phyloP scores from a whole-genome alignment of 2,888 invertebrate genomes.

The Cephonodes hylas region DNA sequence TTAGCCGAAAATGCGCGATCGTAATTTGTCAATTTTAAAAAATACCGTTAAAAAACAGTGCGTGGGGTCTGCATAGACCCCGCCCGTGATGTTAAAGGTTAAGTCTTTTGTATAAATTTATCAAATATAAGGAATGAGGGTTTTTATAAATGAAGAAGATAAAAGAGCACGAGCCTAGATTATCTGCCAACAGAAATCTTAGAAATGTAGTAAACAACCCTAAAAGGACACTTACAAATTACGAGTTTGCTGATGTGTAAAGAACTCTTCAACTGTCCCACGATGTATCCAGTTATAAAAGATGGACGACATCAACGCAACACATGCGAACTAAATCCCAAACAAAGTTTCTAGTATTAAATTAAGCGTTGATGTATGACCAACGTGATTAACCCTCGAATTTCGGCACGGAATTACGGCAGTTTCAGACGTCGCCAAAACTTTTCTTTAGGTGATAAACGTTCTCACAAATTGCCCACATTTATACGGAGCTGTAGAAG shows the following conservation, averaged over 20 bases:
- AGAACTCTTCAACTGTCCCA: background rate
- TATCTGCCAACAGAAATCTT: no score
- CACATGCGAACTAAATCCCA: conserved; percentile 42
- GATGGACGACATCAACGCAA: background rate
- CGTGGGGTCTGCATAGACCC: no score
- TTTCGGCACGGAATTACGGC: conserved; percentile 66
- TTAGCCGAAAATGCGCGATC: no score
- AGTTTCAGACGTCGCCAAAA: conserved; percentile 70
- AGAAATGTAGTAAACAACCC: no score
- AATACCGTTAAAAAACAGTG: no score
- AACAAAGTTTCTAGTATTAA: conserved; percentile 62
- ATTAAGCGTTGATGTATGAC: conserved; percentile 66
- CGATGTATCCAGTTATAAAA: background rate
- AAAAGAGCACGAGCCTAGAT: no score
- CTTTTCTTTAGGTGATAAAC: conserved; percentile 79
- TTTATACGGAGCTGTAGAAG: conserved; percentile 67
- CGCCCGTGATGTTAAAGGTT: no score
- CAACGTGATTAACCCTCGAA: conserved; percentile 70
- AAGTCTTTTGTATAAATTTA: no score
- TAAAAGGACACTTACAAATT: background rate
- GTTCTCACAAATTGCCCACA: conserved; percentile 75
- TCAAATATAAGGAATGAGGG: no score
- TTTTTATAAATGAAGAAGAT: no score
- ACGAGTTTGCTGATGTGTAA: background rate
- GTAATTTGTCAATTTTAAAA: no score